Conservation (phyloP, 2,797 vertebrate genomes). For the Tangara arthus region DNA sequence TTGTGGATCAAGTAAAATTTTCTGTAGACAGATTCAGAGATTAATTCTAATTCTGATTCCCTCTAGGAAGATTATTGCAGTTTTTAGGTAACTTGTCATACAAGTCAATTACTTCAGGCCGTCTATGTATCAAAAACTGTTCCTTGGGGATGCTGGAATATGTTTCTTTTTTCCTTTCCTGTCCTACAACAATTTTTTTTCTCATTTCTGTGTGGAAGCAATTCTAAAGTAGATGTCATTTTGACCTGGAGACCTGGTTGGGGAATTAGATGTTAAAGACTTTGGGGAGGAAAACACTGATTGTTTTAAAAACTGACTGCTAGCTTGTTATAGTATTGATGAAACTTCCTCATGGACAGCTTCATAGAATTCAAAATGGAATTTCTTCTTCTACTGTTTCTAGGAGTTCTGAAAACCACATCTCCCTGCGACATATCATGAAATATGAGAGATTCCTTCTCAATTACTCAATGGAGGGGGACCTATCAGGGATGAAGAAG, state of each 20-base stretch:
- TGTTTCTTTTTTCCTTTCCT: slow-evolving; percentile 16
- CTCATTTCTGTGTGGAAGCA: slow-evolving; percentile 18
- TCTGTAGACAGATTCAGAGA: not conserved
- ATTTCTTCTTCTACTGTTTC: not conserved
- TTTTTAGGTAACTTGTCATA: not conserved
- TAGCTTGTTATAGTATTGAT: not conserved
- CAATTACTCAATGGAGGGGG: not conserved
- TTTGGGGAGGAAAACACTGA: not conserved
- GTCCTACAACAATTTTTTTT: not conserved
- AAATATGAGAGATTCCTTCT: not conserved
- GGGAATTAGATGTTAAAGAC: not conserved
- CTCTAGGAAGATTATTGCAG: not conserved
- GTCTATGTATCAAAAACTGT: not conserved
- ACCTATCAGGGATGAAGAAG: not conserved
- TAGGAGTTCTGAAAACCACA: not conserved
- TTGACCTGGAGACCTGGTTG: not conserved
- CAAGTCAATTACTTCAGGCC: not conserved
- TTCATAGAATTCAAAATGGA: not conserved
- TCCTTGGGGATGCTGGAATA: not conserved
- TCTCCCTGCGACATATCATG: not conserved
- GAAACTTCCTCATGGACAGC: not conserved
- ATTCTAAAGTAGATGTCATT: slow-evolving; percentile 20
- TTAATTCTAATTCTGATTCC: not conserved
- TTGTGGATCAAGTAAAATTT: not conserved
- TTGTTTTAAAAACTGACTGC: not conserved